Percentiles rank a stretch among this genome's conserved stretches.
phyloP scores from a whole-genome alignment of 2,113 vertebrate species.

The Xiphophorus couchianus region DNA sequence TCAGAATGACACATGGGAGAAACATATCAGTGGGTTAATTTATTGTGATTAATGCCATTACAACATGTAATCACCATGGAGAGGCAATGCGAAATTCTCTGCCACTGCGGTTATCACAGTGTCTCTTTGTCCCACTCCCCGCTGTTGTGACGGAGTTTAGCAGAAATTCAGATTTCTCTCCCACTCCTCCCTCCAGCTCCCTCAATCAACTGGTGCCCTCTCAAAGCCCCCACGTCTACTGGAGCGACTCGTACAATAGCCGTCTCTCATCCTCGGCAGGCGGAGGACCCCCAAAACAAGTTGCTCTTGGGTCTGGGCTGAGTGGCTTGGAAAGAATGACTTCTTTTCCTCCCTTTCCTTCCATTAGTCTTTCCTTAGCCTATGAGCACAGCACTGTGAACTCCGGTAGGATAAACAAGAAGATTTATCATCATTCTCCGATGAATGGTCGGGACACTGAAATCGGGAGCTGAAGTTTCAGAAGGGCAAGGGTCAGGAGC shows the following conservation, averaged over 20 bases:
- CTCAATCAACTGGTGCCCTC: slow-evolving; percentile 54
- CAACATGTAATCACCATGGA: slow-evolving; percentile 71
- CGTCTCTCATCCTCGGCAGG: slow-evolving; percentile 68
- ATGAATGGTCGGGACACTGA: slow-evolving; percentile 16
- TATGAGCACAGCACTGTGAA: slow-evolving; percentile 39
- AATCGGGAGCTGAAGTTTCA: slow-evolving; percentile 7
- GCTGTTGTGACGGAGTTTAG: slow-evolving; percentile 69
- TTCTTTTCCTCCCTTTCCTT: slow-evolving; percentile 72
- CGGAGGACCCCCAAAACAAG: slow-evolving; percentile 68
- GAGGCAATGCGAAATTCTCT: slow-evolving; percentile 57
- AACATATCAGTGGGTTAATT: slow-evolving; percentile 62
- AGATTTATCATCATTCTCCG: slow-evolving; percentile 40
- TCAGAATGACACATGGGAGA: slow-evolving; percentile 23
- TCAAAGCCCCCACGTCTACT: slow-evolving; percentile 57
- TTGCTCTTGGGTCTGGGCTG: slow-evolving; percentile 61
- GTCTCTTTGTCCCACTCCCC: slow-evolving; percentile 61
- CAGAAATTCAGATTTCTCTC: slow-evolving; percentile 76
- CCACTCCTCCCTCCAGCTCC: slow-evolving; percentile 71
- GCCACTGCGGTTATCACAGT: slow-evolving; percentile 62
- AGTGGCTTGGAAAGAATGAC: slow-evolving; percentile 77
- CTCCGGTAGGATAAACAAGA: slow-evolving; percentile 53
- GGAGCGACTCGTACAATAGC: slow-evolving; percentile 70
- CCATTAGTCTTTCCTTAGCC: slow-evolving; percentile 57
- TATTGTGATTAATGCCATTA: slow-evolving; percentile 63
- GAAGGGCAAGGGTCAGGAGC: slow-evolving; percentile 8